phyloP scores from a whole-genome alignment of 2,797 vertebrate species.

The Molossus alvarezi region DNA sequence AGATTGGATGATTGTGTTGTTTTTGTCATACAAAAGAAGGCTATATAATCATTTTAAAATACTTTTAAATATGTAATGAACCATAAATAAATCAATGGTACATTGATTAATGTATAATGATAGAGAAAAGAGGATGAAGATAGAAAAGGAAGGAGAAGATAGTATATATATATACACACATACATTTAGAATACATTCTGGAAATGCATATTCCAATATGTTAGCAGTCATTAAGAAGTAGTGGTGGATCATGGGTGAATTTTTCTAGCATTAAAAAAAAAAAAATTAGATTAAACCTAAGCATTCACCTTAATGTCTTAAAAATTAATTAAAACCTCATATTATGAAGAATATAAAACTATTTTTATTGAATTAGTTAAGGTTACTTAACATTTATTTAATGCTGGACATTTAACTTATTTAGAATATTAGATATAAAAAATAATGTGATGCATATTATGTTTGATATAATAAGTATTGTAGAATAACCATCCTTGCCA shows the following conservation, averaged over 20 bases:
- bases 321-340: background rate
- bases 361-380: background rate
- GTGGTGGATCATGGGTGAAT: background rate
- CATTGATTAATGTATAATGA: background rate
- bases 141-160: background rate
- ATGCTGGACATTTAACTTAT: background rate
- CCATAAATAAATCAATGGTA: background rate
- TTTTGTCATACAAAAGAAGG: background rate
- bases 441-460: background rate
- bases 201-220: background rate
- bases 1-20: background rate
- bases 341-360: background rate
- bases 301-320: background rate
- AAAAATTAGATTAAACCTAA: background rate
- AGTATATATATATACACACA: background rate
- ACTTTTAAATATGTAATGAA: background rate
- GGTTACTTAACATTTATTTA: background rate
- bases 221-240: background rate
- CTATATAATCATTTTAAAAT: background rate
- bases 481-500: background rate
- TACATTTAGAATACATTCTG: background rate
- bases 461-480: background rate
- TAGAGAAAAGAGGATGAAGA: background rate
- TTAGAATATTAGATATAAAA: constrained; percentile 11
- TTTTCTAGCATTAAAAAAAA: background rate